Evolutionary conservation across 2,113 vertebrate species (phyloP), one percentile per base, ranked within the genome.

Genomic region (Mystacornis crossleyi): DNA sequence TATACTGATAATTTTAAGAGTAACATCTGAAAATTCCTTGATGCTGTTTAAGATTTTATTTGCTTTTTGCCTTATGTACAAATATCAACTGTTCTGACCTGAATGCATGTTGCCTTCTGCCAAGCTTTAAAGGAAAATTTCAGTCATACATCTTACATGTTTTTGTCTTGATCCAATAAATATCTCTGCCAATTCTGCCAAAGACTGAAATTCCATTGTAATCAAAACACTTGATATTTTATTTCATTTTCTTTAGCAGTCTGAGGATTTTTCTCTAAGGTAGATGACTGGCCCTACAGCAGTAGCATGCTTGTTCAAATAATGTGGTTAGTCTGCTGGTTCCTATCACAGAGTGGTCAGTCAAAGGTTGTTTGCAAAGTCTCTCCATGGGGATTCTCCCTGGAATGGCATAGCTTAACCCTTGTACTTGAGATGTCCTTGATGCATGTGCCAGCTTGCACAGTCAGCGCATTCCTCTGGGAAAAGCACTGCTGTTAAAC

Each of bases 1-100:
- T 79, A 18, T 89, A 48, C 14, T 92, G 34, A 29, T 45, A 29
- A 18, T 36, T 62, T 90, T 36, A 65, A 54, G 55, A 64, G 26
- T 70, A 81, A 26, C 43, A 60, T 64, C 74, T 96, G 69, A 92
- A 92, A 95, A 91, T 33, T 78, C 33, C 31, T 38, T 73, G 28
- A 4, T 74, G 8, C 8, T 2, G 0, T 60, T 86, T 7, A 74
- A 74, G 14, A 31, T 55, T 54, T 80, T 64, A 16, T 43, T 77
- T 69, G 31, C 12, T 36, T 77, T 80, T 95, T 75, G 19, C 45
- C 13, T 69, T 80, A 26, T 26, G 17, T 89, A 43, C 36, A 54
- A 58, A n/a, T 62, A 36, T 69, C 61, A 69, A 19, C 36, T 90
- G 9, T 90, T 53, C 10, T 90, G 23, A 70, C 85, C 87, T 66